These are phyloP conservation scores for Heliothis virescens DNA, from an alignment of 1,140 invertebrate genomes.

Conservation along the genomic window DNA sequence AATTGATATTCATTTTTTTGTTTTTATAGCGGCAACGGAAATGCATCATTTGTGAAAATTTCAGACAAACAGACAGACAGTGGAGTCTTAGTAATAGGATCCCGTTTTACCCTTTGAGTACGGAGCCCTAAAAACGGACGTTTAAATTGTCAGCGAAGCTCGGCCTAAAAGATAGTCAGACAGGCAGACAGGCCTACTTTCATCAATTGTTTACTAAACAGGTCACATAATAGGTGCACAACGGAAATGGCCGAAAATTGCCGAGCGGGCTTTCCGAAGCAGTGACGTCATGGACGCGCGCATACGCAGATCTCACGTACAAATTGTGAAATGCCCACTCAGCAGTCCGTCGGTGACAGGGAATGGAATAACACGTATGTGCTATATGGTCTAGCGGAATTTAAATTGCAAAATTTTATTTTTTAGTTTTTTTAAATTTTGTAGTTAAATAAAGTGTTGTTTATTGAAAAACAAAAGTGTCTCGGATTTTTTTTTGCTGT, in stretches of 20 bases:
- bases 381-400: background rate
- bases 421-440: background rate
- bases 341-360: background rate
- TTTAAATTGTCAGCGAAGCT: too few relatives aligned
- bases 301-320: background rate
- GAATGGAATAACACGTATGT: background rate
- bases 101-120: too few relatives aligned
- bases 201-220: background rate
- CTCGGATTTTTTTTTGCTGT: background rate
- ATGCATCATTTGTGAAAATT: too few relatives aligned
- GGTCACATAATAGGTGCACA: background rate
- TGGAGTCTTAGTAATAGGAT: too few relatives aligned
- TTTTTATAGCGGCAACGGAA: too few relatives aligned
- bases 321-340: constrained; percentile 8
- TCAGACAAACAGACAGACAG: too few relatives aligned
- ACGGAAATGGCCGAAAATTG: background rate
- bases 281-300: background rate
- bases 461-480: background rate
- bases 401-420: background rate
- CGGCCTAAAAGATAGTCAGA: background rate
- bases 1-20: too few relatives aligned
- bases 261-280: background rate
- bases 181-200: background rate
- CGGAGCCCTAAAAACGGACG: too few relatives aligned
- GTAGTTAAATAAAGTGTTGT: background rate